Base-by-base conservation (phyloP, 1,140 invertebrate genomes). In the Euglossa dilemma region DNA sequence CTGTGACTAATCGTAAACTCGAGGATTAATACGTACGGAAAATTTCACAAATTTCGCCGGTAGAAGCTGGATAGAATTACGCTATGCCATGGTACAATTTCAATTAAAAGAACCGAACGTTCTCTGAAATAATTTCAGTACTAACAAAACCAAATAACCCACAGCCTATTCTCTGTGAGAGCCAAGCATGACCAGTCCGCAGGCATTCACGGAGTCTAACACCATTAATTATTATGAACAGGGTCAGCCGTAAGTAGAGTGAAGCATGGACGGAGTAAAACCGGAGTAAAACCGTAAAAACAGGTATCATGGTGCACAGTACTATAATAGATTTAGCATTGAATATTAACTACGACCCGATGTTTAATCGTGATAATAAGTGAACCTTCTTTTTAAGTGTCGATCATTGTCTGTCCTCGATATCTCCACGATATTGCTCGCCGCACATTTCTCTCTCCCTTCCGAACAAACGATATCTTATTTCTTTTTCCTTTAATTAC, bases 191-290 rank as follows among this genome's bases (percentile, higher is more conserved):
- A 85, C 67, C 83, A 61, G 69, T 69, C 78, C 61, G 66, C 64
- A 69, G 80, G 69, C 74, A 85, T 80, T 76, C 85, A 52, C 61
- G 73, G 76, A 76, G 86, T 63, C 72, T 82, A 88, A 85, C 86
- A 79, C 79, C 86, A 87, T 87, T 88, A 87, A 88, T 88, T 87
- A 85, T 87, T 87, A 88, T 73, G 63, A 89, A 87, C 81, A 89
- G 87, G 88, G 85, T 87, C 87, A 86, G 85, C 56, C 82, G 87
- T 89, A 89, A 89, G 85, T 89, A 89, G 88, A 89, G 70, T 89
- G 88, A 85, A 84, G 85, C 88, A 75, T 54, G 71, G 63, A 63
- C 75, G 23, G 66, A 77, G 66, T 80, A 67, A 87, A 80, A 63
- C 69, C 75, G 43, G 70, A 75, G 69, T 52, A 86, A 57, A 83